A percentile compares a stretch with the other conserved stretches of the same genome.
phyloP scores from a whole-genome alignment of 2,797 vertebrate species.

The Lepus townsendii region DNA sequence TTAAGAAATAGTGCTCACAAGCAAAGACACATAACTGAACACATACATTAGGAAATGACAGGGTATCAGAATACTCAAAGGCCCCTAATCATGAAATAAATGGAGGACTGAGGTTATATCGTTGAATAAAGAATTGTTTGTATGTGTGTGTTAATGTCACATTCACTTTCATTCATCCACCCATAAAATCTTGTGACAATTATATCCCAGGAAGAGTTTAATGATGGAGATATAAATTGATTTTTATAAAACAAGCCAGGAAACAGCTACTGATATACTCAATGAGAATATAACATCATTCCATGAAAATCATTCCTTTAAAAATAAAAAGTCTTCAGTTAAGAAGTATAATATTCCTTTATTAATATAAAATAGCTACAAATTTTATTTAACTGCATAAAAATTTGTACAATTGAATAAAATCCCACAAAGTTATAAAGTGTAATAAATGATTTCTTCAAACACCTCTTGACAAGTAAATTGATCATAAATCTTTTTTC shows the following conservation, averaged over 20 bases:
- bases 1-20: constrained; percentile 74
- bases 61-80: constrained; percentile 76
- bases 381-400: background rate
- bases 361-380: constrained; percentile 3
- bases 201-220: constrained; percentile 82
- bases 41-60: constrained; percentile 81
- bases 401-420: constrained; percentile 12
- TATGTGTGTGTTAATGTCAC: constrained; percentile 77
- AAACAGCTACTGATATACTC: constrained; percentile 59
- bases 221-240: constrained; percentile 83
- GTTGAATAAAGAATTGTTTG: constrained; percentile 79
- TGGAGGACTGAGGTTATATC: constrained; percentile 29
- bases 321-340: constrained; percentile 49
- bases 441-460: constrained; percentile 64
- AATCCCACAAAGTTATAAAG: constrained; percentile 37
- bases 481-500: constrained; percentile 53
- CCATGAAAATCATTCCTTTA: constrained; percentile 33
- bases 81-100: constrained; percentile 73
- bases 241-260: constrained; percentile 62
- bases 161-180: constrained; percentile 83
- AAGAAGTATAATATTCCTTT: constrained; percentile 57
- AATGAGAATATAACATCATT: constrained; percentile 41
- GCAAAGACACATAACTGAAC: constrained; percentile 68
- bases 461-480: constrained; percentile 58
- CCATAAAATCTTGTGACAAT: constrained; percentile 80